phyloP scores from a whole-genome alignment of 2,888 invertebrate genomes.

The Dryomyza anilis region DNA sequence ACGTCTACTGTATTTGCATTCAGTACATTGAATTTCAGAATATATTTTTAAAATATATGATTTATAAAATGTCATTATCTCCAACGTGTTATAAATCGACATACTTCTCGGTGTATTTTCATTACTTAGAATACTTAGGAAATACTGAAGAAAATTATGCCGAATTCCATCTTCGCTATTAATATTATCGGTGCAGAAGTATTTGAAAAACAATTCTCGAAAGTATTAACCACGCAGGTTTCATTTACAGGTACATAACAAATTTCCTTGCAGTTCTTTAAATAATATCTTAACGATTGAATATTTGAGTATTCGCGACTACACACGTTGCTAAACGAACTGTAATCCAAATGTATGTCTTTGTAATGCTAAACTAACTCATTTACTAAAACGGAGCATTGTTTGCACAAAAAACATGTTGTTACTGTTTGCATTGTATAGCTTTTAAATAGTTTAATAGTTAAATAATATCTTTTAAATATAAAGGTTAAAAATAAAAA shows the following conservation, averaged over 20 bases:
- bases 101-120: not conserved
- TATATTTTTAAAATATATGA: not conserved
- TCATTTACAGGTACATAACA: not conserved
- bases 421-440: not conserved
- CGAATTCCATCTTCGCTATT: not conserved
- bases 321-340: not conserved
- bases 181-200: not conserved
- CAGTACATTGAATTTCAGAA: not conserved
- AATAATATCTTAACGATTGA: slow-evolving; percentile 11
- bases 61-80: slow-evolving; percentile 7
- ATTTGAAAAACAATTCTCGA: not conserved
- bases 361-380: not conserved
- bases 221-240: not conserved
- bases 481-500: not conserved
- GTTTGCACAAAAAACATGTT: not conserved
- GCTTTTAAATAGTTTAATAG: not conserved
- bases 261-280: not conserved
- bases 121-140: slow-evolving; percentile 1
- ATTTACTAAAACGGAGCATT: not conserved
- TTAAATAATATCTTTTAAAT: not conserved
- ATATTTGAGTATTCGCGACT: slow-evolving; percentile 1
- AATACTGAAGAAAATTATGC: slow-evolving; percentile 7
- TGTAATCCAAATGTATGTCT: not conserved
- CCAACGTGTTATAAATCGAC: not conserved
- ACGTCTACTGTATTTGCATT: not conserved